Evolutionary conservation across 2,113 vertebrate genomes (phyloP), one percentile per base, ranked within the genome.

Genomic region (Rana temporaria): DNA sequence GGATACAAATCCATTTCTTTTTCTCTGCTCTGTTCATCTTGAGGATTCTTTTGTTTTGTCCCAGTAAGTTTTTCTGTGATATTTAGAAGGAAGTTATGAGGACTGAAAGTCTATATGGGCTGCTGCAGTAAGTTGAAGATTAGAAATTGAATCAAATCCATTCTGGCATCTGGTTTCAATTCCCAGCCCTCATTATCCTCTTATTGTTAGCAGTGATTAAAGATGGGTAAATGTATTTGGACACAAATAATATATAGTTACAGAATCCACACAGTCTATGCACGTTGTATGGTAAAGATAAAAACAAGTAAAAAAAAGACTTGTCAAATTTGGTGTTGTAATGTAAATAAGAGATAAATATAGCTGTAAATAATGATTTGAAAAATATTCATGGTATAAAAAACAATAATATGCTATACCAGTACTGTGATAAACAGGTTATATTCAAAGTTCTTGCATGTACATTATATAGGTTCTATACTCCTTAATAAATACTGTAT

Each of bases 21-120:
- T 72, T 68, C 32, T 74, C 57, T 38, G 4, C 24, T 73, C 42
- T 57, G 38, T 72, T 56, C 53, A 18, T 26, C 18, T 63, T n/a
- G 42, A 81, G 70, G 42, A 34, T 57, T 59, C 15, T 75, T 42
- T 74, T 14, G 6, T 82, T 82, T 67, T 30, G 74, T 67, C 52
- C 32, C 48, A 81, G 65, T 65, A 56, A 65, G 38, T 22, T 53
- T 72, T 81, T 80, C 34, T 70, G 55, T 80, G 67, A 56, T 62
- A 57, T 56, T 48, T 42, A 22, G 34, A 34, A 69, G 78, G 32
- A 69, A 69, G 65, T 70, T 59, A 26, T 34, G 62, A 79, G 32
- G 55, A 70, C 4, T 70, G 56, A 16, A 70, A 80, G 22, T 70
- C 78, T 62, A 30, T 62, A 70, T 80, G 68, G 20, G 57, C 55